These are phyloP conservation scores for Drosophila pullipes DNA, from an alignment of 2,888 invertebrate species.

Conservation along the genomic window DNA sequence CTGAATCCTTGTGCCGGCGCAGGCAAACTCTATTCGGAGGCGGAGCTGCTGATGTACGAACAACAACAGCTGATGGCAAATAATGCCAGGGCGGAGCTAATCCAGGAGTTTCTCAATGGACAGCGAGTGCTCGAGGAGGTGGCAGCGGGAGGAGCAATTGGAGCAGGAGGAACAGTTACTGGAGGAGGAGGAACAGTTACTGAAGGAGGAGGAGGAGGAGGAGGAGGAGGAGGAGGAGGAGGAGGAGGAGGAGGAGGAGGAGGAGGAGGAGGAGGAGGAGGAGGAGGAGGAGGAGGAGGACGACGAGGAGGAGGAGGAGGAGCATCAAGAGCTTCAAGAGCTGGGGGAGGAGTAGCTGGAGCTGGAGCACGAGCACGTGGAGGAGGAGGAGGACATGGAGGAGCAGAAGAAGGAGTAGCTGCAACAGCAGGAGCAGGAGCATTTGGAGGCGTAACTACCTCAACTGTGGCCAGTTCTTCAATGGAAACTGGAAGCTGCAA, in stretches of 20 bases:
- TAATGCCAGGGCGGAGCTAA: slow-evolving; percentile 72
- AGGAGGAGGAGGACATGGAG: background rate
- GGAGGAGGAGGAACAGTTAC: background rate
- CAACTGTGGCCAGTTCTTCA: slow-evolving; percentile 1
- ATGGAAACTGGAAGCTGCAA: slow-evolving; percentile 8
- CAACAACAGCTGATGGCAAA: slow-evolving; percentile 74
- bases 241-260: background rate
- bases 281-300: background rate
- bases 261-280: background rate
- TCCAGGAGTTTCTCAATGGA: slow-evolving; percentile 74
- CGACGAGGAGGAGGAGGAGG: background rate
- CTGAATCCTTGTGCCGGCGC: background rate
- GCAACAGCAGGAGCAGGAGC: background rate
- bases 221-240: background rate
- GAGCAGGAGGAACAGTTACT: background rate
- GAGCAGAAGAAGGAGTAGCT: background rate
- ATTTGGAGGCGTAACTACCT: background rate
- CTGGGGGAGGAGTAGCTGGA: background rate
- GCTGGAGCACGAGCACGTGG: background rate
- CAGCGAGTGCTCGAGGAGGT: slow-evolving; percentile 61
- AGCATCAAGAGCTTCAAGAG: background rate
- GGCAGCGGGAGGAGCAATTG: slow-evolving; percentile 17
- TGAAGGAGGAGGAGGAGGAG: background rate
- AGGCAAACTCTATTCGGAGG: slow-evolving; percentile 65
- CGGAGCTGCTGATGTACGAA: slow-evolving; percentile 71